Conservation (phyloP, 2,888 invertebrate species). For the Torymus texanus region DNA sequence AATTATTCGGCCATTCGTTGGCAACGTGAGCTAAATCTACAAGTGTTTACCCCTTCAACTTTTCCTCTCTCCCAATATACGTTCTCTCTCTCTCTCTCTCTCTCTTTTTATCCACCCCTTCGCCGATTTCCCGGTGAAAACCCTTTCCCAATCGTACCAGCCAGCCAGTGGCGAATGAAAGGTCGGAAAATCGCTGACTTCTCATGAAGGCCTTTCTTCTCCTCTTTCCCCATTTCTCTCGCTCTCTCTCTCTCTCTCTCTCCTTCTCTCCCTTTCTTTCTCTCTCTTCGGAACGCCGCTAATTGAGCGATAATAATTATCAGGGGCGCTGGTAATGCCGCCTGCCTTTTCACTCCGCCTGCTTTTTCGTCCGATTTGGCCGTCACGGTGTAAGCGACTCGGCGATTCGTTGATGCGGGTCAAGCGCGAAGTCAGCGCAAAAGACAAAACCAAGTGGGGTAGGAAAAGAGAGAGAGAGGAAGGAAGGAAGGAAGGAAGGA, state of each 20-base stretch:
- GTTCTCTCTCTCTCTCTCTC: not conserved
- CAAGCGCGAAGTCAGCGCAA: constrained; percentile 64
- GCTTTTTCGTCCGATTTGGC: constrained; percentile 36
- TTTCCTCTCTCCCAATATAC: not conserved
- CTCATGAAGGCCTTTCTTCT: constrained; percentile 58
- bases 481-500: not conserved
- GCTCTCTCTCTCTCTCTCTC: constrained; percentile 14
- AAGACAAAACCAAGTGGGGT: constrained; percentile 46
- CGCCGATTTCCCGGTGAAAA: not conserved
- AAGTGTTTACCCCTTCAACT: constrained; percentile 69
- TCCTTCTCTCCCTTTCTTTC: constrained; percentile 26
- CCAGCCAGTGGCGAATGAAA: constrained; percentile 33
- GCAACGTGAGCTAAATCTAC: constrained; percentile 75
- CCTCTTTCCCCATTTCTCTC: constrained; percentile 17
- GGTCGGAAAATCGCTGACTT: constrained; percentile 66
- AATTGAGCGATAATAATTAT: constrained; percentile 69
- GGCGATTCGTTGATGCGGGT: constrained; percentile 65
- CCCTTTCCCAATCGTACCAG: too few species aligned
- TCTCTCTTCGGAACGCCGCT: constrained; percentile 56
- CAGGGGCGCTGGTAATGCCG: constrained; percentile 44
- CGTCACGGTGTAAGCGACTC: constrained; percentile 46
- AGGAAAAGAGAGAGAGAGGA: not conserved
- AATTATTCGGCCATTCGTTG: constrained; percentile 73
- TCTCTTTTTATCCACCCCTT: constrained; percentile 5
- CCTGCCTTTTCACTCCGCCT: constrained; percentile 4